Conservation (phyloP, 1,140 invertebrate species). For the Metaphire vulgaris region DNA sequence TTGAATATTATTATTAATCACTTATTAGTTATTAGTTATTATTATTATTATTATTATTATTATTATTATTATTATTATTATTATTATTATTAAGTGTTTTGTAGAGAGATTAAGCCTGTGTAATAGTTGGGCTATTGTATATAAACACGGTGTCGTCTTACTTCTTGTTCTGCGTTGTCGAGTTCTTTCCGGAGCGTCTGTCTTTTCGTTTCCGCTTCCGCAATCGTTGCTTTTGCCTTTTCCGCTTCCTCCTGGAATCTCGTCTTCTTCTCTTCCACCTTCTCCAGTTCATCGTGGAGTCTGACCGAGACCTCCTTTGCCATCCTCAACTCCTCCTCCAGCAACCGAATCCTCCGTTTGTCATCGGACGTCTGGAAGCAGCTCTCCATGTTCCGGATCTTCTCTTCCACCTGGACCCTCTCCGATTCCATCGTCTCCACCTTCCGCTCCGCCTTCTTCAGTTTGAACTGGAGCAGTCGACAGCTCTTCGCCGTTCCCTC, state of each 20-base stretch:
- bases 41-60: not conserved
- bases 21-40: too few relatives aligned
- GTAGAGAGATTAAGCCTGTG: not conserved
- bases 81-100: not conserved
- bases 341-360: conserved; percentile 51
- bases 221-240: conserved; percentile 47
- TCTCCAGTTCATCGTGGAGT: conserved; percentile 67
- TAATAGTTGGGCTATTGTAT: not conserved
- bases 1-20: too few relatives aligned
- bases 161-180: conserved; percentile 44
- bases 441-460: conserved; percentile 88
- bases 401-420: conserved; percentile 56
- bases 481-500: conserved; percentile 79
- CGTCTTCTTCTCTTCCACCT: conserved; percentile 61
- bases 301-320: conserved; percentile 65
- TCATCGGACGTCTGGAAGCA: conserved; percentile 43
- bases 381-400: conserved; percentile 44
- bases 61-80: not conserved
- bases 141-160: conserved; percentile 33
- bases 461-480: conserved; percentile 93
- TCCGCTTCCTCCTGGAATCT: conserved; percentile 55
- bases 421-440: conserved; percentile 82
- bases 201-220: conserved; percentile 46
- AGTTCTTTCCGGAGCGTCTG: conserved; percentile 47
- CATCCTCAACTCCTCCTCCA: conserved; percentile 75